Evolutionary conservation across 2,888 invertebrate genomes (phyloP).

Genomic region (Fissipunctia ypsillon): DNA sequence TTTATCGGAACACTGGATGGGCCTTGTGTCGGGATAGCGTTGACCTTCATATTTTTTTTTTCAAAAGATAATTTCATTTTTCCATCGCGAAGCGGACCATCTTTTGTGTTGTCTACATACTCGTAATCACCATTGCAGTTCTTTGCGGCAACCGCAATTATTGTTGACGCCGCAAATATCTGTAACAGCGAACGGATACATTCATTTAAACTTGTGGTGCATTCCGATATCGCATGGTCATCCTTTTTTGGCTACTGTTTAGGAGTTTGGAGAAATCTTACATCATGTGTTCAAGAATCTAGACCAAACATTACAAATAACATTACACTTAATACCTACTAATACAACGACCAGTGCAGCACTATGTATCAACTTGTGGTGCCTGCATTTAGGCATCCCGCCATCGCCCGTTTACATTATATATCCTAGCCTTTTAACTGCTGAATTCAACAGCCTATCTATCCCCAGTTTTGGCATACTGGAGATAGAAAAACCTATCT

Average conservation of each 20-base stretch:
- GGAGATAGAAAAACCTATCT: no score
- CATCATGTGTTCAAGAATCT: not conserved
- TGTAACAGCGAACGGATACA: conserved; percentile 56
- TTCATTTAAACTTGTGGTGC: not conserved
- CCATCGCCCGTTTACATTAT: no score
- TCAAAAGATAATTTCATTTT: not conserved
- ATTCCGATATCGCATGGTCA: not conserved
- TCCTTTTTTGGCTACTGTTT: not conserved
- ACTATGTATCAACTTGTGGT: no score
- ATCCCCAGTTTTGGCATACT: no score
- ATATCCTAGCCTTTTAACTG: no score
- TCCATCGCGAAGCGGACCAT: not conserved
- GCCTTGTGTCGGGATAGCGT: not conserved
- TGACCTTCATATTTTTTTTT: not conserved
- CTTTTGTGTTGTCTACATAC: not conserved
- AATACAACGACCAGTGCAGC: not conserved
- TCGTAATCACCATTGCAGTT: conserved; percentile 8
- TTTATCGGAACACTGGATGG: not conserved
- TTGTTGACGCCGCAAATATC: conserved; percentile 62
- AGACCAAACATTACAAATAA: no score
- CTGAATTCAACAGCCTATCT: no score
- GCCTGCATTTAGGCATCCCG: no score
- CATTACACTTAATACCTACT: not conserved
- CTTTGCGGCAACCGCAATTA: conserved; percentile 45
- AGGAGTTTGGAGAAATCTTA: not conserved